Evolutionary conservation across 2,797 vertebrate genomes (phyloP), one percentile per base, ranked within the genome.

Genomic region (Malurus splendens): DNA sequence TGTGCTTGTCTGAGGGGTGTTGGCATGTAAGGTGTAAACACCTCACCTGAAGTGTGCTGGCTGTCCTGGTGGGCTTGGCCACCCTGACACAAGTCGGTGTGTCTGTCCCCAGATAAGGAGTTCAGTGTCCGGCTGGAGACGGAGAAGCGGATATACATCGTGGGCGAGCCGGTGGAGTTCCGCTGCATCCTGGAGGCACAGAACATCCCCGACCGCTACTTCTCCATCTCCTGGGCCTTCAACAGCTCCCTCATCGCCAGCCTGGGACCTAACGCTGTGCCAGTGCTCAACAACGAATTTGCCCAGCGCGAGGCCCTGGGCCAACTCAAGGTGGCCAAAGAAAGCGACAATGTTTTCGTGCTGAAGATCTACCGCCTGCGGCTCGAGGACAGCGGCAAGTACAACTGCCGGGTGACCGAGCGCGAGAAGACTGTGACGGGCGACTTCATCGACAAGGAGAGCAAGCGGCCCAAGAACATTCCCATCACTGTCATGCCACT

Each of bases 171-270:
- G 1, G 98, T 98, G 92, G 98, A 99, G 97, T 98, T 99, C 85
- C 97, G 98, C 50, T 99, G 99, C 96, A 98, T 98, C 96, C 98
- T 99, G 82, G 99, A 99, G 86, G 99, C 98, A 0, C 99, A 99
- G 97, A 99, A 98, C 4, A 81, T 98, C 66, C 98, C 98, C 0
- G 98, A 99, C 92, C 99, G 99, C 30, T 98, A 98, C 97, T 99
- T 99, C 90, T 99, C 98, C 38, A 98, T 99, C 96, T 99, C 98
- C 93, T 99, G 99, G 99, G 99, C 99, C 95, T 99, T 99, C 97
- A 99, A 98, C 97, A 99, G 99, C 97, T 99, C 98, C 45, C 97
- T 99, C 61, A 98, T 99, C 22, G 99, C 98, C 96, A 98, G 98
- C 96, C 97, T 99, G 96, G 98, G 98, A 68, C 98, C 98, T 70